Percentiles rank a stretch among this genome's conserved stretches.
Conservation (phyloP, 2,888 invertebrate species). For the Chaetogeoica ovagalla region DNA sequence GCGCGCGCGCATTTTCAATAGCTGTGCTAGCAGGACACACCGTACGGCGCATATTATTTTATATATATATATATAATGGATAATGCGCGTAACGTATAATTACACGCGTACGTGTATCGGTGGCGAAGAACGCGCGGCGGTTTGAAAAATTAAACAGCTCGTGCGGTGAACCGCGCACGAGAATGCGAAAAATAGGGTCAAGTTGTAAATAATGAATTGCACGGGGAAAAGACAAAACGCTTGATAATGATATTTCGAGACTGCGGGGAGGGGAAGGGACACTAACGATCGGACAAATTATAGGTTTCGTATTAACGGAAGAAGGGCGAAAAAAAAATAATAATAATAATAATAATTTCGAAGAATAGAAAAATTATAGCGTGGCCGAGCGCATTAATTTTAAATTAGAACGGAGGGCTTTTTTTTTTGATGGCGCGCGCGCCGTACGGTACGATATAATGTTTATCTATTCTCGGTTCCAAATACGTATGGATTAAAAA, state of each 20-base stretch:
- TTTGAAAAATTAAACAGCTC: slow-evolving; percentile 46
- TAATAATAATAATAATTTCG: not conserved
- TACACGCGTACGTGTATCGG: slow-evolving; percentile 18
- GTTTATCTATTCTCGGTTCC: not conserved
- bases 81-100: too few relatives aligned
- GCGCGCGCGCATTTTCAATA: too few relatives aligned
- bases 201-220: slow-evolving; percentile 49
- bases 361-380: slow-evolving; percentile 1
- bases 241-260: slow-evolving; percentile 26
- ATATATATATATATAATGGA: slow-evolving; percentile 16
- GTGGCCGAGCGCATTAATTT: not conserved
- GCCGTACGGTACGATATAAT: not conserved
- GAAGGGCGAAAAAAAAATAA: slow-evolving; percentile 16
- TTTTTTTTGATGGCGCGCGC: not conserved
- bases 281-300: slow-evolving; percentile 34
- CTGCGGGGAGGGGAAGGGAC: too few relatives aligned
- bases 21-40: not conserved
- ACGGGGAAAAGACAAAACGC: slow-evolving; percentile 36
- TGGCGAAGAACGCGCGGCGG: slow-evolving; percentile 8
- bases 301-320: slow-evolving; percentile 22
- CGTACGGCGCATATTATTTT: not conserved
- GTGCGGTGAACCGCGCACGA: slow-evolving; percentile 19
- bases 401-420: slow-evolving; percentile 36
- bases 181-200: slow-evolving; percentile 11
- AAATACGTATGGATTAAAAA: too few relatives aligned